A percentile compares a stretch with the other conserved stretches of the same genome.
Evolutionary conservation across 2,888 invertebrate genomes (phyloP).

Genomic region (Eupithecia tripunctaria): DNA sequence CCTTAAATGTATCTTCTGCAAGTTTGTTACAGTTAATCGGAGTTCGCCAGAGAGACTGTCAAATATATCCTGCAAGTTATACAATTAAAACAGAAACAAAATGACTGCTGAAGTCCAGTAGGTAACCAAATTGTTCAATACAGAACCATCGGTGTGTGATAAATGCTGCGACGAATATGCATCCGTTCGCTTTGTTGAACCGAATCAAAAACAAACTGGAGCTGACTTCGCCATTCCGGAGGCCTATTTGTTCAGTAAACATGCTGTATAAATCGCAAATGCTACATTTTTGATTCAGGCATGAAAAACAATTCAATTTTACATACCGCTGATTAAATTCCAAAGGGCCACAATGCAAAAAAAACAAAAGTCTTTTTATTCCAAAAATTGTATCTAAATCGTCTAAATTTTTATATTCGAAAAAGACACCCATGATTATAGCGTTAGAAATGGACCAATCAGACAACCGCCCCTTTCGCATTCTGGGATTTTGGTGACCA

Average conservation of each 20-base stretch:
- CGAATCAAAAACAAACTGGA: conserved; percentile 73
- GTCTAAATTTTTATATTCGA: no score
- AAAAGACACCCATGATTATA: no score
- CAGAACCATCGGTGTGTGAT: conserved; percentile 64
- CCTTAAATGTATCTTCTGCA: neutral
- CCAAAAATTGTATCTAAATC: no score
- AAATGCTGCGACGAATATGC: conserved; percentile 63
- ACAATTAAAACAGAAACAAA: neutral
- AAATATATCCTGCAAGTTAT: neutral
- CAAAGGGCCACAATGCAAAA: no score
- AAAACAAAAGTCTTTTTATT: no score
- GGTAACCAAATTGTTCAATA: conserved; percentile 29
- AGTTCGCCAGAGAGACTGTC: neutral
- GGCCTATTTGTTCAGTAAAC: conserved; percentile 39
- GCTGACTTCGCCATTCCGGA: conserved; percentile 55
- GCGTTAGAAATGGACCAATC: no score
- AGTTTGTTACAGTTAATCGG: no score
- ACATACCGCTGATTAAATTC: no score
- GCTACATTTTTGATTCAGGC: conserved; percentile 27
- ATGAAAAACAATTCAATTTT: conserved; percentile 22
- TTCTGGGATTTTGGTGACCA: no score
- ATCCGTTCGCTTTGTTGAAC: conserved; percentile 68
- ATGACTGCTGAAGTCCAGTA: conserved; percentile 3
- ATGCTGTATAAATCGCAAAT: conserved; percentile 35
- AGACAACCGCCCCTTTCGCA: no score